Percentiles rank a stretch among this genome's conserved stretches.
phyloP scores from a whole-genome alignment of 2,888 invertebrate species.

The Lymantria dispar region DNA sequence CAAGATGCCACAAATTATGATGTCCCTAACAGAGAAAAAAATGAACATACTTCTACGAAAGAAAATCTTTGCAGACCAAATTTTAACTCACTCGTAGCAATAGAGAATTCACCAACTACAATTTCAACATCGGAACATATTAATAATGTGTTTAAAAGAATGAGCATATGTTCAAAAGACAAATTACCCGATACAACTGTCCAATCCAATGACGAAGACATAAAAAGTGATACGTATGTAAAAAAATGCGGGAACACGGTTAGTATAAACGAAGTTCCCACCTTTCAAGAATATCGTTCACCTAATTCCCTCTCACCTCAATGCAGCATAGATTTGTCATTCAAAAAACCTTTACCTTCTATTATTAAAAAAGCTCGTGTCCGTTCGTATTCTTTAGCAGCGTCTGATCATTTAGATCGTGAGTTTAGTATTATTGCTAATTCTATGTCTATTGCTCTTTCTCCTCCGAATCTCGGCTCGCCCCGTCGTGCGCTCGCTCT shows the following conservation, averaged over 20 bases:
- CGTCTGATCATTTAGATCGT: conserved; percentile 60
- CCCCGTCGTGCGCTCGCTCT: conserved; percentile 72
- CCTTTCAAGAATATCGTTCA: conserved; percentile 75
- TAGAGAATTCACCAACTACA: conserved; percentile 35
- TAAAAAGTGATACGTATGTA: conserved; percentile 24
- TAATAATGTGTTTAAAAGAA: conserved; percentile 54
- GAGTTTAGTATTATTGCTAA: conserved; percentile 81
- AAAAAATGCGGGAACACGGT: conserved; percentile 64
- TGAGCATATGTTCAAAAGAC: conserved; percentile 39
- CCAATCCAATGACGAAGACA: conserved; percentile 4
- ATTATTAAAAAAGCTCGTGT: conserved; percentile 63
- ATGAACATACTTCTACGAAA: conserved; percentile 1
- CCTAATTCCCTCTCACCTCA: conserved; percentile 56
- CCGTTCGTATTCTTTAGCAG: conserved; percentile 61
- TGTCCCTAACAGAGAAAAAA: conserved; percentile 8
- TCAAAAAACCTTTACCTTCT: conserved; percentile 57
- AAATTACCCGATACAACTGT: conserved; percentile 16
- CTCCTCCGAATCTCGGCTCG: conserved; percentile 80
- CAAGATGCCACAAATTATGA: conserved; percentile 11
- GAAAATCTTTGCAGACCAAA: conserved; percentile 40
- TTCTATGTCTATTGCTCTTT: conserved; percentile 81
- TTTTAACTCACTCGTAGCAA: conserved; percentile 50
- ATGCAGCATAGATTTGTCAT: conserved; percentile 52
- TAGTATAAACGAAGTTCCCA: conserved; percentile 77
- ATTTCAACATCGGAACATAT: conserved; percentile 46